Percentiles rank a stretch among this genome's conserved stretches.
These are phyloP conservation scores for Amblyopsis rosae DNA, from an alignment of 2,113 vertebrate species.

Conservation along the genomic window DNA sequence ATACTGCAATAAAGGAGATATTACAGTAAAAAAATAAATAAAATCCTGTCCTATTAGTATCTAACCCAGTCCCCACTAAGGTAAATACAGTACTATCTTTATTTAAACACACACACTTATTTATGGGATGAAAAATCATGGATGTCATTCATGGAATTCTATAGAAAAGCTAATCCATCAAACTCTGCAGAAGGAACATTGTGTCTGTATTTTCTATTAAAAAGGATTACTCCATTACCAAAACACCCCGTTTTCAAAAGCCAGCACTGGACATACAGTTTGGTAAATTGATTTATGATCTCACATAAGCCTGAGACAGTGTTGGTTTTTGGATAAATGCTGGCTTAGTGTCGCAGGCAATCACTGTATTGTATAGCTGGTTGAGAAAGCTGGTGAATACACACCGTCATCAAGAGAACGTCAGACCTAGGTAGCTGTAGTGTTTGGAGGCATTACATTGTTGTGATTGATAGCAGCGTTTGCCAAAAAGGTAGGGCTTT, in stretches of 20 bases:
- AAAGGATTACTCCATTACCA: constrained; percentile 73
- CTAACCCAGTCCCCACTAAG: constrained; percentile 30
- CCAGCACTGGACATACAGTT: constrained; percentile 49
- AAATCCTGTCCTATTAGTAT: constrained; percentile 66
- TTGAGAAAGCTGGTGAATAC: constrained; percentile 44
- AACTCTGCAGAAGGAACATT: constrained; percentile 50
- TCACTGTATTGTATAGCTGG: constrained; percentile 42
- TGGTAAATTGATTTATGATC: constrained; percentile 75
- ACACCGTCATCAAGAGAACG: constrained; percentile 43
- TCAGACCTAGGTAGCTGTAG: constrained; percentile 25
- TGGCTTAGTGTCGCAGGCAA: constrained; percentile 58
- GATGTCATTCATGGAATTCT: constrained; percentile 69
- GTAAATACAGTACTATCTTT: too few relatives aligned
- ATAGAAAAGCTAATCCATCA: constrained; percentile 71
- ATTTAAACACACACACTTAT: too few relatives aligned
- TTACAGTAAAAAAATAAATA: constrained; percentile 10
- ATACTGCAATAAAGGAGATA: neutral
- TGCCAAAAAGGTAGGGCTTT: constrained; percentile 13
- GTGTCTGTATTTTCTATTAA: constrained; percentile 72
- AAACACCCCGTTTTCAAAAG: constrained; percentile 62
- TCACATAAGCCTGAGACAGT: constrained; percentile 55
- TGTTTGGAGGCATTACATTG: constrained; percentile 33
- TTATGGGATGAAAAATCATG: neutral
- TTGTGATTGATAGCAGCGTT: constrained; percentile 49
- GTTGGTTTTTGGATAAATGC: constrained; percentile 57